Conservation (phyloP, 2,113 vertebrate species). For the Nyctereutes procyonoides region DNA sequence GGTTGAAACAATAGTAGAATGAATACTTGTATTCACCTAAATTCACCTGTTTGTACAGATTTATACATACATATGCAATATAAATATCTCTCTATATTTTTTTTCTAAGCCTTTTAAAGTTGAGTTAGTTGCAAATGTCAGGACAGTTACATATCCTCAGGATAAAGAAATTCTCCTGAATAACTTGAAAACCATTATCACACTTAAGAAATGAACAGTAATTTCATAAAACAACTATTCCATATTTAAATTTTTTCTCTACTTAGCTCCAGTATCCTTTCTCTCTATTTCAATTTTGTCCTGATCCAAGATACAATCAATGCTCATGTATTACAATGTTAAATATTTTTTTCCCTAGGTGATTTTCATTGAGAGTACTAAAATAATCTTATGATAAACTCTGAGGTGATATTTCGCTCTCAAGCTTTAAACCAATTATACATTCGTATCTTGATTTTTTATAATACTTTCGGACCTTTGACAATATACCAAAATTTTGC, state of each 20-base stretch:
- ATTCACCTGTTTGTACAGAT: background rate
- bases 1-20: constrained; percentile 9
- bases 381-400: constrained; percentile 37
- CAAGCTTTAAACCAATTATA: constrained; percentile 56
- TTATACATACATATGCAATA: background rate
- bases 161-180: constrained; percentile 1
- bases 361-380: background rate
- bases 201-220: constrained; percentile 42
- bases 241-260: background rate
- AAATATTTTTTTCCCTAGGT: background rate
- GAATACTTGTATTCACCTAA: background rate
- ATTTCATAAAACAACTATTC: background rate
- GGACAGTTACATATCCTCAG: background rate
- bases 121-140: background rate
- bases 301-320: background rate
- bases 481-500: constrained; percentile 71
- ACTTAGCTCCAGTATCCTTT: background rate
- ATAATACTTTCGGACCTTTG: constrained; percentile 38
- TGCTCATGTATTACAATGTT: background rate
- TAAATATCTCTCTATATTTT: background rate
- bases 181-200: constrained; percentile 21
- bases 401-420: constrained; percentile 52
- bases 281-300: background rate
- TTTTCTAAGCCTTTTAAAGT: constrained; percentile 29
- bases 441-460: constrained; percentile 58